Conservation (phyloP, 2,888 invertebrate genomes). For the Sicus ferrugineus region DNA sequence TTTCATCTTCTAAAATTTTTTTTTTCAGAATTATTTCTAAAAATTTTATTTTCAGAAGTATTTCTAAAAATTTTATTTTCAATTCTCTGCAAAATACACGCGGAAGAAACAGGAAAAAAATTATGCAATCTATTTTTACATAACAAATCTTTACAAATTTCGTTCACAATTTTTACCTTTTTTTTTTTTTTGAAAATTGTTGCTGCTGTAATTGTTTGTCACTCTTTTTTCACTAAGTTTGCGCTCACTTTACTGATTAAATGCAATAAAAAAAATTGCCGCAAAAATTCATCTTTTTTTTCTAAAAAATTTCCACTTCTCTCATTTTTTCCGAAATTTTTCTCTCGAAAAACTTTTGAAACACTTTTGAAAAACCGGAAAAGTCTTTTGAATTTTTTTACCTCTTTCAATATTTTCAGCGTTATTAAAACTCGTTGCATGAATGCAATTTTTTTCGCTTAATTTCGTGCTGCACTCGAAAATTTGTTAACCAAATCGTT, state of each 20-base stretch:
- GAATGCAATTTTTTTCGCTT: constrained; percentile 22
- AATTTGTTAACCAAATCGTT: constrained; percentile 12
- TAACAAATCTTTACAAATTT: neutral
- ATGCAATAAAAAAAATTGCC: too few species aligned
- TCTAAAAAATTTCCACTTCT: neutral
- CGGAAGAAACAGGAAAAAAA: neutral
- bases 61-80: neutral
- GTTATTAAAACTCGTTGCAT: neutral
- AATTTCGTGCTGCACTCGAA: neutral
- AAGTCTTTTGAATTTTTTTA: constrained; percentile 9
- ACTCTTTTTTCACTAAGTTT: too few species aligned
- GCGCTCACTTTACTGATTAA: too few species aligned
- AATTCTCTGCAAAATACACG: too few species aligned
- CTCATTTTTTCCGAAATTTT: neutral
- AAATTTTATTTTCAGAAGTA: neutral
- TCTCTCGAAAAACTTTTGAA: neutral
- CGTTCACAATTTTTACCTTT: neutral
- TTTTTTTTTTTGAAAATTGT: neutral
- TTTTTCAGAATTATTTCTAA: neutral
- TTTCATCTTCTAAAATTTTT: neutral
- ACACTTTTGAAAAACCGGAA: constrained; percentile 18
- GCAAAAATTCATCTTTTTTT: neutral
- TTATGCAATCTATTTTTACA: constrained; percentile 12
- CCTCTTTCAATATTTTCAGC: neutral
- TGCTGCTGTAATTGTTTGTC: too few species aligned